Conservation (phyloP, 2,113 vertebrate genomes). For the Pterocles burchelli region DNA sequence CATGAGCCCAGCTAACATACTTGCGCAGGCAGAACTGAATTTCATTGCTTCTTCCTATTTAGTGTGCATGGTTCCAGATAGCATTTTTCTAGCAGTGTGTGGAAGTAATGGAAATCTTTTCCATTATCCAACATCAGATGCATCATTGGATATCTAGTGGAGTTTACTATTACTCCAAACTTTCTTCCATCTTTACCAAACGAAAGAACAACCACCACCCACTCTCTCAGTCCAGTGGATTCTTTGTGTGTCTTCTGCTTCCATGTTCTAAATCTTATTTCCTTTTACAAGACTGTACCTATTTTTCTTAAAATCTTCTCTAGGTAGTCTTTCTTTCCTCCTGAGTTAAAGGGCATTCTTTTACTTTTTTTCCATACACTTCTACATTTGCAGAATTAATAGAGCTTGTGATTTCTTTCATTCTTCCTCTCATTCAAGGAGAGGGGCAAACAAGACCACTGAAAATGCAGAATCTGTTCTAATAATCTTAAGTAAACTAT, state of each 20-base stretch:
- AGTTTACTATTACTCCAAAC: neutral
- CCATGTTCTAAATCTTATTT: neutral
- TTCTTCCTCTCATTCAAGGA: neutral
- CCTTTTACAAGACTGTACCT: neutral
- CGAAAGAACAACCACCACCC: neutral
- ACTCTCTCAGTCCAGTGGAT: neutral
- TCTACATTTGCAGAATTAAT: neutral
- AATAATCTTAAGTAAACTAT: neutral
- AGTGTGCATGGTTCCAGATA: neutral
- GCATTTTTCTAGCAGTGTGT: neutral
- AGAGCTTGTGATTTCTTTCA: neutral
- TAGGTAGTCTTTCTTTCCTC: neutral
- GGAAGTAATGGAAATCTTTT: neutral
- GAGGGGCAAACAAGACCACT: neutral
- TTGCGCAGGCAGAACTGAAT: neutral
- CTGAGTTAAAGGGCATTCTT: neutral
- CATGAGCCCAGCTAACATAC: fast-evolving
- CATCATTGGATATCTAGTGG: neutral
- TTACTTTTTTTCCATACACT: neutral
- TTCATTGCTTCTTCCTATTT: neutral
- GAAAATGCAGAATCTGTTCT: neutral
- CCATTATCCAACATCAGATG: neutral
- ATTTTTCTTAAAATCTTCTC: neutral
- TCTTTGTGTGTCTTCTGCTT: neutral
- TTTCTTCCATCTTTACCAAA: neutral